These are phyloP conservation scores for Neosilurus hyrtlii DNA, from an alignment of 2,797 vertebrate species.

Conservation along the genomic window DNA sequence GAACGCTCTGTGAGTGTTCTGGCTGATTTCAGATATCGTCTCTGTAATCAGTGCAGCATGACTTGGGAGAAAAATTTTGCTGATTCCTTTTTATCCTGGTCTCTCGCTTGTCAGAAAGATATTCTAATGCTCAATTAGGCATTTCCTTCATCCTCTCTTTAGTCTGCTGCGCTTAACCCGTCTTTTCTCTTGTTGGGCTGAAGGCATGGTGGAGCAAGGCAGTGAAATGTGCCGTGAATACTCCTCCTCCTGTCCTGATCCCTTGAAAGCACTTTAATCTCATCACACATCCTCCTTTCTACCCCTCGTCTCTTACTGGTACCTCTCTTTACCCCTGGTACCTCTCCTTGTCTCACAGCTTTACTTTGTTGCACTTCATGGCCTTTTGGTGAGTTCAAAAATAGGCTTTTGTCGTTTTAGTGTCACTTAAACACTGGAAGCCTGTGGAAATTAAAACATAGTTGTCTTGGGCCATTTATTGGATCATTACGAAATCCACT, in stretches of 20 bases:
- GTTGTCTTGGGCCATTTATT: background rate
- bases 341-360: background rate
- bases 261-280: slow-evolving; percentile 19
- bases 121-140: slow-evolving; percentile 48
- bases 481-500: background rate
- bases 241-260: slow-evolving; percentile 21
- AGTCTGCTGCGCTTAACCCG: slow-evolving; percentile 35
- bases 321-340: background rate
- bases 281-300: slow-evolving; percentile 12
- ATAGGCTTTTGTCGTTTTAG: too few species aligned
- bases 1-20: slow-evolving; percentile 3
- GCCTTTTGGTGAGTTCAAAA: background rate
- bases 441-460: background rate
- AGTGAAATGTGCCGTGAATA: slow-evolving; percentile 19
- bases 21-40: slow-evolving; percentile 24
- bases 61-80: slow-evolving; percentile 30
- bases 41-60: slow-evolving; percentile 49
- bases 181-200: slow-evolving; percentile 16
- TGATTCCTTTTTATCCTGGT: slow-evolving; percentile 44
- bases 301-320: background rate
- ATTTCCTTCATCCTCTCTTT: slow-evolving; percentile 47
- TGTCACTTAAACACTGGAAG: background rate
- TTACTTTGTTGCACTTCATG: background rate
- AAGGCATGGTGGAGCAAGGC: background rate
- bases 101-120: slow-evolving; percentile 41